These are phyloP conservation scores for Drosophila triauraria DNA, from an alignment of 1,140 invertebrate species.

Conservation along the genomic window DNA sequence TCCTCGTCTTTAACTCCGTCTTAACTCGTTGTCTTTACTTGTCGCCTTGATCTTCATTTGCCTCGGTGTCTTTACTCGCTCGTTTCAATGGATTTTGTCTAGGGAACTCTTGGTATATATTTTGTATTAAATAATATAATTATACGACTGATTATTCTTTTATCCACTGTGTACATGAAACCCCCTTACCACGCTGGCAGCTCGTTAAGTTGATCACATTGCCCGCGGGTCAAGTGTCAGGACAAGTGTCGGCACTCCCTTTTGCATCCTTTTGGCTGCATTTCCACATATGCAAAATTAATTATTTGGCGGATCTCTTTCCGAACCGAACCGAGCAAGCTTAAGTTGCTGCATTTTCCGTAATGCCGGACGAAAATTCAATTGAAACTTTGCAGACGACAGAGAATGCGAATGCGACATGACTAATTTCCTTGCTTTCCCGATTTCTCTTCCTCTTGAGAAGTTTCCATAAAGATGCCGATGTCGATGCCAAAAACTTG, in stretches of 20 bases:
- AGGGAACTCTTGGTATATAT: too few species aligned
- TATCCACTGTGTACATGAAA: background rate
- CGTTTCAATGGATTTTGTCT: too few species aligned
- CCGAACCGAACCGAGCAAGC: constrained; percentile 10
- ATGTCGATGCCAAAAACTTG: constrained; percentile 49
- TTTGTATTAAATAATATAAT: too few species aligned
- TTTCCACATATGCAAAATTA: constrained; percentile 54
- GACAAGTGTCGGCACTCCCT: constrained; percentile 33
- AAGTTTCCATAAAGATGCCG: constrained; percentile 53
- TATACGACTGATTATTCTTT: too few species aligned
- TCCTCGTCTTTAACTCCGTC: too few species aligned
- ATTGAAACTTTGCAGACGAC: constrained; percentile 72
- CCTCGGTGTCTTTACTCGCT: too few species aligned
- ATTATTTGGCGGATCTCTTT: constrained; percentile 35
- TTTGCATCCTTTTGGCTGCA: constrained; percentile 28
- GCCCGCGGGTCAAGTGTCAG: constrained; percentile 33
- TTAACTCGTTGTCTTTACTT: too few species aligned
- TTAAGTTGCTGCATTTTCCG: constrained; percentile 37
- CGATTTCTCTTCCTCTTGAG: constrained; percentile 2
- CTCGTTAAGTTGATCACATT: constrained; percentile 41
- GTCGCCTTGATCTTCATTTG: too few species aligned
- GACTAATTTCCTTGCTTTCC: constrained; percentile 57
- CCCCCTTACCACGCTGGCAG: background rate
- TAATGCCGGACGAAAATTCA: constrained; percentile 38
- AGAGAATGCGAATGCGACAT: constrained; percentile 52